Conservation (phyloP, 2,797 vertebrate species). For the Notamacropus eugenii region DNA sequence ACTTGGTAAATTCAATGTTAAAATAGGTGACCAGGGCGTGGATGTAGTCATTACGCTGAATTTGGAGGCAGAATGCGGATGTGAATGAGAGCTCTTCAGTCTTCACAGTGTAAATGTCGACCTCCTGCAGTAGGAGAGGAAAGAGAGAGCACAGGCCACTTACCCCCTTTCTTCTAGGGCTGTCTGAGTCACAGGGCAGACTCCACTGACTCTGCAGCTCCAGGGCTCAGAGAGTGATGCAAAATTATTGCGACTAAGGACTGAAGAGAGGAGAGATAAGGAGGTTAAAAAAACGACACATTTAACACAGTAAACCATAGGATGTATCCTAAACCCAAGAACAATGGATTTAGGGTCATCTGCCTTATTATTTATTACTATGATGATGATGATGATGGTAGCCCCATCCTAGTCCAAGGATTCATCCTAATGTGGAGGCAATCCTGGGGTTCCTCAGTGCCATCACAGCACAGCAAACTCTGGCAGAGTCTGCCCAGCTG, state of each 20-base stretch:
- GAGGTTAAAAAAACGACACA: neutral
- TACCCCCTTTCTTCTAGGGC: neutral
- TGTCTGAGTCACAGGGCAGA: neutral
- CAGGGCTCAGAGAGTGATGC: neutral
- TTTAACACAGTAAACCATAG: neutral
- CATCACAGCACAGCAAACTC: neutral
- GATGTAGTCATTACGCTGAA: slow-evolving; percentile 97
- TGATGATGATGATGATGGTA: neutral
- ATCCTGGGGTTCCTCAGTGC: neutral
- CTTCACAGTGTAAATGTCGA: slow-evolving; percentile 98
- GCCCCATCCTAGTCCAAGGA: neutral
- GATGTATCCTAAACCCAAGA: neutral
- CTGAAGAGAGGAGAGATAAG: neutral
- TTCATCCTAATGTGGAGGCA: neutral
- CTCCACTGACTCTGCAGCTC: neutral
- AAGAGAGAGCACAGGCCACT: slow-evolving; percentile 57
- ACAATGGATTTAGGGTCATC: neutral
- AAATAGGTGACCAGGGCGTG: slow-evolving; percentile 98
- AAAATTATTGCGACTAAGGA: neutral
- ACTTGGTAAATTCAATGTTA: slow-evolving; percentile 99
- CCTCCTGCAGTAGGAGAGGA: slow-evolving; percentile 88
- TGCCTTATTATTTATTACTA: neutral
- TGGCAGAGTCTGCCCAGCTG: neutral
- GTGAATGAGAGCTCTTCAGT: slow-evolving; percentile 94
- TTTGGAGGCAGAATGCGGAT: slow-evolving; percentile 96